These are phyloP conservation scores for Bovichtus diacanthus DNA, from an alignment of 2,797 vertebrate species.

Conservation along the genomic window DNA sequence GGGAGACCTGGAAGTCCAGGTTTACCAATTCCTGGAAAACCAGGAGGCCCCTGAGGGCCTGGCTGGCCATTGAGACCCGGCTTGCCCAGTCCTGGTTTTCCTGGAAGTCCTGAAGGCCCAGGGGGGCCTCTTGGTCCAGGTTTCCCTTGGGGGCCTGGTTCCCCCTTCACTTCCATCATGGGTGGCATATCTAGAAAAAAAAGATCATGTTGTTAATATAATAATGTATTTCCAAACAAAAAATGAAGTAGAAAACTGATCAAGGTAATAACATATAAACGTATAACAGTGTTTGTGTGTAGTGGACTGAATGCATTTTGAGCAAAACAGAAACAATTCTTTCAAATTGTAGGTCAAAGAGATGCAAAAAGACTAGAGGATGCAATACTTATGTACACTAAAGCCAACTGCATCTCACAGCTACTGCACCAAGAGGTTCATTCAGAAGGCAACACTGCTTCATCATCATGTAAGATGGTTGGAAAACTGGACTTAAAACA, in stretches of 20 bases:
- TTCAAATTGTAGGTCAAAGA: neutral
- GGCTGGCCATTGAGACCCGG: constrained; percentile 94
- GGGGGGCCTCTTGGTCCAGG: constrained; percentile 93
- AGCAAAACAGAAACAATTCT: neutral
- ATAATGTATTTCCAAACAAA: neutral
- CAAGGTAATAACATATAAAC: neutral
- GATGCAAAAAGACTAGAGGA: neutral
- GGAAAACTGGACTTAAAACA: neutral
- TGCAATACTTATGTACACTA: neutral
- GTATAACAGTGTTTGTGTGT: neutral
- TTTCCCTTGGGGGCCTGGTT: constrained; percentile 94
- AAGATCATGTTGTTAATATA: neutral
- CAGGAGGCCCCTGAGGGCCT: constrained; percentile 92
- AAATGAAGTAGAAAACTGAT: neutral
- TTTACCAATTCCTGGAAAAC: constrained; percentile 95
- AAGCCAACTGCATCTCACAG: neutral
- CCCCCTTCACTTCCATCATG: constrained; percentile 94
- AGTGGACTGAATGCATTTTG: neutral
- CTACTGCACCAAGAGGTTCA: neutral
- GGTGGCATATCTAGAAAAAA: constrained; percentile 91
- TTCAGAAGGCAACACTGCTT: neutral
- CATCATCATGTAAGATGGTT: neutral
- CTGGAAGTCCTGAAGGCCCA: constrained; percentile 91
- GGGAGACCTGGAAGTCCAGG: constrained; percentile 94
- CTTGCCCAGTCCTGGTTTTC: constrained; percentile 95